These are phyloP conservation scores for Stegophylla sp. DNA, from an alignment of 2,888 invertebrate genomes.

Conservation along the genomic window DNA sequence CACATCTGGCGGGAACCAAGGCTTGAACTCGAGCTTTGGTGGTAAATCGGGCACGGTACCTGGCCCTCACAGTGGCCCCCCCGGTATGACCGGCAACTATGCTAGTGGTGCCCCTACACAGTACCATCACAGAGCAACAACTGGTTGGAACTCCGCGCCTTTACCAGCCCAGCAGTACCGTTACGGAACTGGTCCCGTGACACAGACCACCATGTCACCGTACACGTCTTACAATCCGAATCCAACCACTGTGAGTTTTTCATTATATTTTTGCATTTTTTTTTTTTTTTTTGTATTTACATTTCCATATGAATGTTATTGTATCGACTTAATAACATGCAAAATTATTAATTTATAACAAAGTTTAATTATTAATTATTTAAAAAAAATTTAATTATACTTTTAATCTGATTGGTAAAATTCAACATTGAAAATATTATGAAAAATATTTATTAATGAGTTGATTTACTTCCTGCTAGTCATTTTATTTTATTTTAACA, in stretches of 20 bases:
- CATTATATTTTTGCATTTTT: too few species aligned
- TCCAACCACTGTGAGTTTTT: conserved; percentile 60
- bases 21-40: conserved; percentile 38
- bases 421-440: too few species aligned
- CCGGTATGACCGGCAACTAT: conserved; percentile 58
- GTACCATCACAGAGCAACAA: conserved; percentile 49
- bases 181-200: conserved; percentile 45
- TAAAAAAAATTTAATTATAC: too few species aligned
- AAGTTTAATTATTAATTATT: too few species aligned
- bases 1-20: conserved; percentile 52
- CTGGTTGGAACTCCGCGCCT: conserved; percentile 53
- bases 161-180: conserved; percentile 51
- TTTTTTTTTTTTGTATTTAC: too few species aligned
- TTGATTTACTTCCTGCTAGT: too few species aligned
- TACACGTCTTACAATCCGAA: conserved; percentile 60
- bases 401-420: too few species aligned
- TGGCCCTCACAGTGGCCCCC: conserved; percentile 57
- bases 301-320: too few species aligned
- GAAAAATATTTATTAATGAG: too few species aligned
- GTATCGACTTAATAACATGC: too few species aligned
- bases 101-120: conserved; percentile 58
- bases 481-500: too few species aligned
- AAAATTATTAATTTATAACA: too few species aligned
- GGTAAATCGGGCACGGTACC: conserved; percentile 49
- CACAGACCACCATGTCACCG: conserved; percentile 58